Base-by-base conservation (phyloP, 2,797 vertebrate species). In the Prunella strophiata region DNA sequence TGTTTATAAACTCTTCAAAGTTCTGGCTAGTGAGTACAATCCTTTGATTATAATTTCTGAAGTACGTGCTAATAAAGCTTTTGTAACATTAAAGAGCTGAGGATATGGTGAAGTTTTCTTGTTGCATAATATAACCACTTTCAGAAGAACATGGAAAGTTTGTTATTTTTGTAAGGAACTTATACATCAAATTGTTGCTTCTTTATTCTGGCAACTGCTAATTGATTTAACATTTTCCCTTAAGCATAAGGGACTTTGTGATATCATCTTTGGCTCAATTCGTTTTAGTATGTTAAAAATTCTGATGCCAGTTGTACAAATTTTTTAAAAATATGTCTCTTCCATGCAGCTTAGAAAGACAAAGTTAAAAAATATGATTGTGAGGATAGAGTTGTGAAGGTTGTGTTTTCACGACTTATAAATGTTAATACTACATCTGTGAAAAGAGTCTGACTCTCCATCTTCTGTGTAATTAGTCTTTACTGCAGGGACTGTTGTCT, bases 151-250 rank as follows among this genome's bases (percentile, higher is more conserved):
- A 43, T 63, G 55, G 63, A 26, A 88, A 87, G 29, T 91, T 93
- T 75, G 36, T 25, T 71, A 13, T 66, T 89, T 94, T 94, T 93
- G 83, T 79, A 70, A 70, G 83, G 29, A 94, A 95, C 59, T 91
- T 94, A 7, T 10, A 79, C 51, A 73, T 81, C 32, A 85, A 81
- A 86, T 93, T 76, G 55, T 70, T 89, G 25, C 52, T 86, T 89
- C 88, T 93, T 93, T 95, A 91, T 93, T 95, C 80, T 88, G 79
- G 85, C 62, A 93, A 91, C 68, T 90, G 83, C 90, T 96, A 96
- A 96, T 95, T 96, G 94, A 96, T 96, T 94, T 96, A 95, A 95
- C 96, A 94, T 96, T 96, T 96, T 95, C 74, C 45, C 61, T 88
- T 86, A 91, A 91, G 71, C 94, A 94, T 95, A 96, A 96, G 94